Percentiles rank a stretch among this genome's conserved stretches.
These are phyloP conservation scores for Margaritifera margaritifera DNA, from an alignment of 2,888 invertebrate genomes.

Conservation along the genomic window DNA sequence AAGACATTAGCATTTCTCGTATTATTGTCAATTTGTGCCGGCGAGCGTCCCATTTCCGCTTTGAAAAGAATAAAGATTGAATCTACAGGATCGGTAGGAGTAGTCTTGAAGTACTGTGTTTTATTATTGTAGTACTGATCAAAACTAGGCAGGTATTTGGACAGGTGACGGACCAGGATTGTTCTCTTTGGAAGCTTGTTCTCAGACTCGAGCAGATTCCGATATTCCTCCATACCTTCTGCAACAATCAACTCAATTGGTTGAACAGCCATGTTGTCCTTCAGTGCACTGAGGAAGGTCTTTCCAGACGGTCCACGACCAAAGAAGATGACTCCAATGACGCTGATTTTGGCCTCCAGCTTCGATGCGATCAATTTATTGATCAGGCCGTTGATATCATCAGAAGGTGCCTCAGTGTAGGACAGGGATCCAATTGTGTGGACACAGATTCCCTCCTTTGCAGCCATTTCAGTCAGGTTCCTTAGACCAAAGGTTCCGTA, in stretches of 20 bases:
- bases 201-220: not conserved
- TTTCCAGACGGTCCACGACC: not conserved
- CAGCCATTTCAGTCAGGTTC: not conserved
- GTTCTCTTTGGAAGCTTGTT: not conserved
- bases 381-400: not conserved
- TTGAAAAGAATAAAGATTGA: not conserved
- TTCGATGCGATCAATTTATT: not conserved
- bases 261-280: not conserved
- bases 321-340: slow-evolving; percentile 1
- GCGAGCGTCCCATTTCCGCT: not conserved
- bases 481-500: not conserved
- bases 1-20: not conserved
- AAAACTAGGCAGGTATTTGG: not conserved
- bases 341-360: not conserved
- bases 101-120: no score
- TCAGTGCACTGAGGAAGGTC: not conserved
- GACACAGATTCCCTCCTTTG: slow-evolving; percentile 2
- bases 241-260: not conserved
- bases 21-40: not conserved
- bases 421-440: not conserved
- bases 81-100: not conserved
- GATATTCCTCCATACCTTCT: not conserved
- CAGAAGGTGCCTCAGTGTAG: not conserved
- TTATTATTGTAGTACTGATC: not conserved
- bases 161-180: not conserved